Base-by-base conservation (phyloP, 2,888 invertebrate genomes). In the Euplexia lucipara region DNA sequence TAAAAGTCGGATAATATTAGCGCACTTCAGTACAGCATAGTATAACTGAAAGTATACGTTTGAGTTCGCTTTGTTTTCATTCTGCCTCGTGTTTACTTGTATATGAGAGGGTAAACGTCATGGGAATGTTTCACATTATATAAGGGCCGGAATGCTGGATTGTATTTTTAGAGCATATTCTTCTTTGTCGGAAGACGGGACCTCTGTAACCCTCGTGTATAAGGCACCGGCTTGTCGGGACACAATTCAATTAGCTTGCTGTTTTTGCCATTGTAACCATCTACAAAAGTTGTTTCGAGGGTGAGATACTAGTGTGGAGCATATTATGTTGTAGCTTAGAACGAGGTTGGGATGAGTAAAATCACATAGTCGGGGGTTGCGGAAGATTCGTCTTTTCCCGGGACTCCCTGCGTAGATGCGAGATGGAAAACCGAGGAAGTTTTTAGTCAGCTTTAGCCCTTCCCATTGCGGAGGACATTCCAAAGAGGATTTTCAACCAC, bases 51-150 rank as follows among this genome's bases (percentile, higher is more conserved):
- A 20, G 39, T 35, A 61, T 69, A n/a, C 49, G 32, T 68, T 62
- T 54, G 44, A 20, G 59, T 52, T 52, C 8, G 47, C 37, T 70
- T 75, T 70, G 70, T 74, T 75, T 65, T 66, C 57, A 70, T 70
- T 58, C 54, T 37, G 45, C 12, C 42, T 42, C 35, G 52, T 73
- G 72, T 73, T 68, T 74, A 73, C 52, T 71, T 73, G 48, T 57
- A 20, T 45, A 74, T 14, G 52, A 72, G 61, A 68, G 52, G n/a
- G 56, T 57, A 67, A 72, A 71, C 26, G 41, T 57, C 51, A 64
- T 64, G 45, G 47, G 35, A 48, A 62, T 61, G 74, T 73, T 73
- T 73, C 45, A 44, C 22, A 48, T 68, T 67, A 70, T 61, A 45
- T 48, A 48, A 51, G 37, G 20, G 26, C n/a, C 49, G 30, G 20